Conservation (phyloP, 1,140 invertebrate genomes). For the Euwallacea fornicatus region DNA sequence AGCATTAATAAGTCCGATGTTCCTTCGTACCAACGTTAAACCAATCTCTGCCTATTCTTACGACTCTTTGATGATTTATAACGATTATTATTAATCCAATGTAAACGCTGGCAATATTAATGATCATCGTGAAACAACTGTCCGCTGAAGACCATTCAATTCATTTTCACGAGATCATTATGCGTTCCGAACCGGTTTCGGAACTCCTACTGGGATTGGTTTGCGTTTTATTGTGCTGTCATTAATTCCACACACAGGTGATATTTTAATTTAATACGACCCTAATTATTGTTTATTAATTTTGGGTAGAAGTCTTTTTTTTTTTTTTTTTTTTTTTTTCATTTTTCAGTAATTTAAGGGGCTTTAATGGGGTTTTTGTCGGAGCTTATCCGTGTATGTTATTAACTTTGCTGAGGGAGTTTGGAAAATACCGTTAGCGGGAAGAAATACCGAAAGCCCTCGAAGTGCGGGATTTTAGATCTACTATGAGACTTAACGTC, state of each 20-base stretch:
- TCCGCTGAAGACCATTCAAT: not conserved
- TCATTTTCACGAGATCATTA: slow-evolving; percentile 5
- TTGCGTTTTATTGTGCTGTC: not conserved
- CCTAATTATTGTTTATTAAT: slow-evolving; percentile 3
- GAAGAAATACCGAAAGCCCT: too few relatives aligned
- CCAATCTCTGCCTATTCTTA: too few relatives aligned
- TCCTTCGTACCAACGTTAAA: too few relatives aligned
- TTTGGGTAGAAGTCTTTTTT: not conserved
- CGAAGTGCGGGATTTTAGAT: too few relatives aligned
- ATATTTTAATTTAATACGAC: slow-evolving; percentile 6
- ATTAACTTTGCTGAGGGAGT: too few relatives aligned
- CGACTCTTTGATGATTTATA: not conserved
- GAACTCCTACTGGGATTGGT: slow-evolving; percentile 6
- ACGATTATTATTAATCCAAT: not conserved
- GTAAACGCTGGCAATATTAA: not conserved
- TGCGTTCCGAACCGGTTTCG: slow-evolving; percentile 4
- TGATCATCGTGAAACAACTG: not conserved
- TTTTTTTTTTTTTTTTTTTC: too few relatives aligned
- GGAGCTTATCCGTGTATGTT: too few relatives aligned
- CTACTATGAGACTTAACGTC: too few relatives aligned
- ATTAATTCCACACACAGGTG: slow-evolving; percentile 3
- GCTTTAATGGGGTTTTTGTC: too few relatives aligned
- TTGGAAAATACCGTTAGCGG: too few relatives aligned
- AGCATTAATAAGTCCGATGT: too few relatives aligned
- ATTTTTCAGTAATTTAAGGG: too few relatives aligned